Percentiles rank a stretch among this genome's conserved stretches.
phyloP scores from a whole-genome alignment of 2,113 vertebrate genomes.

The Protobothrops mucrosquamatus region DNA sequence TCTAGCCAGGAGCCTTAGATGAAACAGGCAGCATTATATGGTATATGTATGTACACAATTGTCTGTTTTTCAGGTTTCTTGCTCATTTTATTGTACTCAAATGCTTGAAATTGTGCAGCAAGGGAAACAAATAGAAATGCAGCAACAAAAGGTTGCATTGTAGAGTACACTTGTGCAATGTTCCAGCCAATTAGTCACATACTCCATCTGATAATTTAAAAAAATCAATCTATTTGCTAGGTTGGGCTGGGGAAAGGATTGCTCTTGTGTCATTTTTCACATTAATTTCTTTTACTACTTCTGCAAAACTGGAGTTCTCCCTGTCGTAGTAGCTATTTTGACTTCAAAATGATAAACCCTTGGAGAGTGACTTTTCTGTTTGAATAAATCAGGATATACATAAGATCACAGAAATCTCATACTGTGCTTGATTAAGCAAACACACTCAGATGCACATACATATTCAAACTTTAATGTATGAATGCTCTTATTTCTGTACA shows the following conservation, averaged over 20 bases:
- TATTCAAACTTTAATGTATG: background rate
- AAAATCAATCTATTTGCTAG: background rate
- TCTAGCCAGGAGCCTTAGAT: too few relatives aligned
- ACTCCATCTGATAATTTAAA: background rate
- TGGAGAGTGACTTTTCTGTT: background rate
- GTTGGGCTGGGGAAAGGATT: background rate
- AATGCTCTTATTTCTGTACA: background rate
- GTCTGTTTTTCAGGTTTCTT: background rate
- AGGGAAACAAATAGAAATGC: background rate
- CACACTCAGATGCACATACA: background rate
- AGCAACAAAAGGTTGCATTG: background rate
- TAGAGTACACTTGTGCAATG: background rate
- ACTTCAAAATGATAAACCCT: background rate
- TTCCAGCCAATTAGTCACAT: background rate
- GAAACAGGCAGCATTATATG: background rate
- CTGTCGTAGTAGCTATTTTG: background rate
- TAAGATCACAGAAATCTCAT: background rate
- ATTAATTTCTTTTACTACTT: background rate
- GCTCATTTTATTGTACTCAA: background rate
- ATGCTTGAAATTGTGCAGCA: background rate
- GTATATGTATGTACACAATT: background rate
- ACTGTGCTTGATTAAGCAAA: background rate
- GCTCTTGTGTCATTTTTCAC: background rate
- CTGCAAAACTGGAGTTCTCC: background rate
- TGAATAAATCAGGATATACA: background rate